Evolutionary conservation across 2,888 invertebrate genomes (phyloP).

Genomic region (Dolichopus griseipennis): DNA sequence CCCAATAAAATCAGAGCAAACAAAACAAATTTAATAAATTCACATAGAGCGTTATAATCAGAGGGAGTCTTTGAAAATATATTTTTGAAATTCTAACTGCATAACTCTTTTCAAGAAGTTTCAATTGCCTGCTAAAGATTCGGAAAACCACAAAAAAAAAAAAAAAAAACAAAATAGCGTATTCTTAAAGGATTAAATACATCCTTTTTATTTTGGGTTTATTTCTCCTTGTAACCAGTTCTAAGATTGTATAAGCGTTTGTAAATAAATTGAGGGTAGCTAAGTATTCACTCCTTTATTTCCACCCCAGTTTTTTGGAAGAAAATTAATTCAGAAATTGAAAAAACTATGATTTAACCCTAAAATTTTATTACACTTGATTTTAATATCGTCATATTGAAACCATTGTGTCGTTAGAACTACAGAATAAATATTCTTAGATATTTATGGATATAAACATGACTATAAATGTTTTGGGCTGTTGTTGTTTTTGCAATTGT

Average conservation of each 20-base stretch:
- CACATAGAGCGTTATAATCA: not conserved
- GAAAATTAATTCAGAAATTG: not conserved
- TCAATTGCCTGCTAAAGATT: constrained; percentile 3
- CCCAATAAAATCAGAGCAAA: too few species aligned
- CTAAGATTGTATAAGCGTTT: too few species aligned
- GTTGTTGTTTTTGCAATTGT: too few species aligned
- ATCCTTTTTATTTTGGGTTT: not conserved
- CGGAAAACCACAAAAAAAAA: not conserved
- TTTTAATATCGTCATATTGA: not conserved
- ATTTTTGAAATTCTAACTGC: not conserved
- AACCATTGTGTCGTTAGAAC: too few species aligned
- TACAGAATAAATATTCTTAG: too few species aligned
- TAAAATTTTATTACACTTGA: not conserved
- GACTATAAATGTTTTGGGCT: too few species aligned
- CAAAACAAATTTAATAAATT: not conserved
- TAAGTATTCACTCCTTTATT: not conserved
- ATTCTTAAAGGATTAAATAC: not conserved
- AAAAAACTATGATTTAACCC: not conserved
- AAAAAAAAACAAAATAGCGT: not conserved
- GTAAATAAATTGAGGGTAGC: not conserved
- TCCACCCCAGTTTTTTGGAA: not conserved
- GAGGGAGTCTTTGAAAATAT: not conserved
- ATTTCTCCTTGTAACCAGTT: not conserved
- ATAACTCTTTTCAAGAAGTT: not conserved
- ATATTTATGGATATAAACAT: too few species aligned